Evolutionary conservation across 2,113 vertebrate genomes (phyloP).

Genomic region (Paraplagusia blochii): DNA sequence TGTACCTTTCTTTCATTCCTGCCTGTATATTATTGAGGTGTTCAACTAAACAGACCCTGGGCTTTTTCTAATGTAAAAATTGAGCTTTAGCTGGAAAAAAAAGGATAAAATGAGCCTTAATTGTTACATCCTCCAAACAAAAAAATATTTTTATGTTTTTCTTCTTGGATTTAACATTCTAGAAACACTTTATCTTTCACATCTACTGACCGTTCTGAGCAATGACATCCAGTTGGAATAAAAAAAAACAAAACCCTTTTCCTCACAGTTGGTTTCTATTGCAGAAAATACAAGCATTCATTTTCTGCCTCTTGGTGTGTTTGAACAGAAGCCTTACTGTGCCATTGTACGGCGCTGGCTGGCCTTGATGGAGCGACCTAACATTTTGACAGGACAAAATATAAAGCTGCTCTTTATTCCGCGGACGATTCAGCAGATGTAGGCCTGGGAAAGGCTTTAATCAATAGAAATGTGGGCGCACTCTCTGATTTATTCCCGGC

Average conservation of each 20-base stretch:
- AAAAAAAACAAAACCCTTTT: conserved; percentile 26
- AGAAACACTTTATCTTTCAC: background rate
- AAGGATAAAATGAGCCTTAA: no score
- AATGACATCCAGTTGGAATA: conserved; percentile 15
- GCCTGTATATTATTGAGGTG: no score
- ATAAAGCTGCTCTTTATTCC: conserved; percentile 97
- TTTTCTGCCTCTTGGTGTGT: conserved; percentile 45
- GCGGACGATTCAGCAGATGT: conserved; percentile 91
- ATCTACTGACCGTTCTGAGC: conserved; percentile 8
- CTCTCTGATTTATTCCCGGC: conserved; percentile 79
- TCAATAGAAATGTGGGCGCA: conserved; percentile 95
- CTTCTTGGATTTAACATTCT: background rate
- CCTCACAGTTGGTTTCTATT: conserved; percentile 23
- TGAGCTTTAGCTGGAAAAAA: no score
- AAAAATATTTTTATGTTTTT: background rate
- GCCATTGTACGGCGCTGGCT: conserved; percentile 47
- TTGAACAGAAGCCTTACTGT: conserved; percentile 65
- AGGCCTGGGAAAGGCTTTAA: conserved; percentile 93
- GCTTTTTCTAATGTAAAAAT: no score
- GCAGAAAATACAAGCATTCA: conserved; percentile 43
- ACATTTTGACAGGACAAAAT: conserved; percentile 98
- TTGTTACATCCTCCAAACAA: no score
- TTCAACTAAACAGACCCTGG: no score
- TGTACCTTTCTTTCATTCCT: no score
- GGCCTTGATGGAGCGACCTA: conserved; percentile 69